Base-by-base conservation (phyloP, 2,113 vertebrate species). In the Spheniscus mendiculus region DNA sequence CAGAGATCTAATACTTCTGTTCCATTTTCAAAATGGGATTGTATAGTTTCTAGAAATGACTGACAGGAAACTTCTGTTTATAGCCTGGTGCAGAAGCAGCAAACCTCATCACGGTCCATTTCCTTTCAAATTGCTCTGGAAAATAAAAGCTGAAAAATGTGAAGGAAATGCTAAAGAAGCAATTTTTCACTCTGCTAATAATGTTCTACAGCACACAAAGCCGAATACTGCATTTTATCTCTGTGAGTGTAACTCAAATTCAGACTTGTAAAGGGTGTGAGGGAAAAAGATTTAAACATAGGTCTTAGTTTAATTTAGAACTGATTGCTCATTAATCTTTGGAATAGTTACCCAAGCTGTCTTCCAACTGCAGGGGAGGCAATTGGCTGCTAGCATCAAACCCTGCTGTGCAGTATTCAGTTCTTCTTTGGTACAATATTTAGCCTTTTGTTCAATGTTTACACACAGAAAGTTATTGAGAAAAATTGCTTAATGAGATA, bases 241-340 rank as follows among this genome's bases (percentile, higher is more conserved):
- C 89, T 91, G 77, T 89, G 87, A 97, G 83, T 74, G 45, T 92
- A 97, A 97, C 87, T 96, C 93, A 95, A 65, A 97, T 95, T 94
- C 36, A 47, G 72, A 76, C 61, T 97, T 96, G 88, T 94, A 96
- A 97, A 83, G 83, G 44, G 85, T 77, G 89, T 83, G 69, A 79
- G 71, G 22, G 55, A 58, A 96, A 95, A 92, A 91, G 81, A 96
- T 97, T 98, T 97, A 96, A 97, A 96, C 96, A 77, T 93, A 93
- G 95, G 97, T 97, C 97, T 97, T 98, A 55, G 94, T 96, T 98
- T 97, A 98, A 98, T 98, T 98, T 98, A 97, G 96, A 98, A 97
- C 69, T 96, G 97, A 98, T 98, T 98, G 97, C 97, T 98, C 98
- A 98, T 98, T 98, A 98, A 98, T 98, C 97, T 98, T 98, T 98